Conservation (phyloP, 2,113 vertebrate species). For the Gadus macrocephalus region DNA sequence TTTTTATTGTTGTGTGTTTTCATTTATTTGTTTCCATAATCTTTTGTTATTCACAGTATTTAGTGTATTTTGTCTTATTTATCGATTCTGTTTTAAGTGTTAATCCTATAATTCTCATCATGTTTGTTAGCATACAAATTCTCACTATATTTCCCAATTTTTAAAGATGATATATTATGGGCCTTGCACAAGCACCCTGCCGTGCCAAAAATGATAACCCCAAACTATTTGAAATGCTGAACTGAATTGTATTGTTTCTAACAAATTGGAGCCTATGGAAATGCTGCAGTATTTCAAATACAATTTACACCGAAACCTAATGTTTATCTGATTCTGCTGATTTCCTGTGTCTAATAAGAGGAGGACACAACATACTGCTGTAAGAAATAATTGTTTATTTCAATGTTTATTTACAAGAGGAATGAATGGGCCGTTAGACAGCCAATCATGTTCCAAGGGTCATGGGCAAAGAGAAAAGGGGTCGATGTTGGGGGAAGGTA, state of each 20-base stretch:
- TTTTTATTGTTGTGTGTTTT: slow-evolving; percentile 30
- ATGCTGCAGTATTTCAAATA: slow-evolving; percentile 64
- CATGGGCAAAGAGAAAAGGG: neutral
- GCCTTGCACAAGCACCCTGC: slow-evolving; percentile 25
- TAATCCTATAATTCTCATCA: slow-evolving; percentile 12
- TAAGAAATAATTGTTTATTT: slow-evolving; percentile 65
- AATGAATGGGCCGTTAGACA: slow-evolving; percentile 48
- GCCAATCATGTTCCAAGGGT: slow-evolving; percentile 26
- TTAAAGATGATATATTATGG: slow-evolving; percentile 24
- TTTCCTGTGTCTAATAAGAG: slow-evolving; percentile 9
- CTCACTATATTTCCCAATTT: neutral
- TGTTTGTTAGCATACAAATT: slow-evolving; percentile 21
- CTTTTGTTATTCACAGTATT: no score
- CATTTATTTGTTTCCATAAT: neutral
- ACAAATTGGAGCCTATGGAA: slow-evolving; percentile 59
- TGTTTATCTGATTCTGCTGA: slow-evolving; percentile 13
- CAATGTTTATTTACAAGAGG: slow-evolving; percentile 64
- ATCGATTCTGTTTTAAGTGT: slow-evolving; percentile 1
- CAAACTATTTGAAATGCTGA: slow-evolving; percentile 32
- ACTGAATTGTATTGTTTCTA: slow-evolving; percentile 33
- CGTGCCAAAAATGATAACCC: slow-evolving; percentile 8
- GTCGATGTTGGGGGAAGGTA: no score
- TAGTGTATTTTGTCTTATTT: no score
- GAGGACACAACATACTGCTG: slow-evolving; percentile 19
- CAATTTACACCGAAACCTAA: slow-evolving; percentile 57